Evolutionary conservation across 2,113 vertebrate genomes (phyloP).

Genomic region (Rhinoderma darwinii): DNA sequence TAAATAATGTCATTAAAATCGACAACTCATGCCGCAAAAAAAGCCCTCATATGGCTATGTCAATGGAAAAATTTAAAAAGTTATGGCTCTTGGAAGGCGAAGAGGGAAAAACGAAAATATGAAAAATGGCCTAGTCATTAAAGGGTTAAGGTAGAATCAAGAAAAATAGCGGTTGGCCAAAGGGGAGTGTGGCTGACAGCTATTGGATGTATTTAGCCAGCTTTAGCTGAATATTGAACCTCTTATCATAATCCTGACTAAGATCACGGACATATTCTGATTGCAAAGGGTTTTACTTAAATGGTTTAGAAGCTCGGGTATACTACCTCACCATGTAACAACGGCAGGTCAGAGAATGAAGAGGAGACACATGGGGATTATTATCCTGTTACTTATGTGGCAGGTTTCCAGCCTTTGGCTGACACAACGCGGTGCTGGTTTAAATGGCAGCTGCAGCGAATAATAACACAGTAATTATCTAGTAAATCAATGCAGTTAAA

Average conservation of each 20-base stretch:
- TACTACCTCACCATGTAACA: neutral
- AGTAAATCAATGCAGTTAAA: conserved; percentile 54
- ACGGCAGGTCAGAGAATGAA: neutral
- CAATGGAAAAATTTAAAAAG: too few species aligned
- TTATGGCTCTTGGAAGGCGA: too few species aligned
- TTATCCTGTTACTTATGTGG: conserved; percentile 47
- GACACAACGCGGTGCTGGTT: conserved; percentile 55
- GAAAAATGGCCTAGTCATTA: too few species aligned
- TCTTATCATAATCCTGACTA: neutral
- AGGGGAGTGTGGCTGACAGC: too few species aligned
- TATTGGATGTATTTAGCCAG: too few species aligned
- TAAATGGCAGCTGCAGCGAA: conserved; percentile 49
- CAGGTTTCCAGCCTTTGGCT: conserved; percentile 50
- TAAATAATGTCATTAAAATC: too few species aligned
- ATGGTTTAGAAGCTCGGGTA: conserved; percentile 53
- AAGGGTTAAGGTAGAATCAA: too few species aligned
- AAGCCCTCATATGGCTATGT: too few species aligned
- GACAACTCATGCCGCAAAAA: too few species aligned
- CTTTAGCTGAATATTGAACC: neutral
- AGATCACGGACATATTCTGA: neutral
- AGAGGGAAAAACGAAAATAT: too few species aligned
- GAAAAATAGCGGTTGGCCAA: too few species aligned
- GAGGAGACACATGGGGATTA: neutral
- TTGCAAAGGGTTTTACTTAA: neutral
- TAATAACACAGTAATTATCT: conserved; percentile 35